Base-by-base conservation (phyloP, 2,888 invertebrate genomes). In the Aspidiotus destructor region DNA sequence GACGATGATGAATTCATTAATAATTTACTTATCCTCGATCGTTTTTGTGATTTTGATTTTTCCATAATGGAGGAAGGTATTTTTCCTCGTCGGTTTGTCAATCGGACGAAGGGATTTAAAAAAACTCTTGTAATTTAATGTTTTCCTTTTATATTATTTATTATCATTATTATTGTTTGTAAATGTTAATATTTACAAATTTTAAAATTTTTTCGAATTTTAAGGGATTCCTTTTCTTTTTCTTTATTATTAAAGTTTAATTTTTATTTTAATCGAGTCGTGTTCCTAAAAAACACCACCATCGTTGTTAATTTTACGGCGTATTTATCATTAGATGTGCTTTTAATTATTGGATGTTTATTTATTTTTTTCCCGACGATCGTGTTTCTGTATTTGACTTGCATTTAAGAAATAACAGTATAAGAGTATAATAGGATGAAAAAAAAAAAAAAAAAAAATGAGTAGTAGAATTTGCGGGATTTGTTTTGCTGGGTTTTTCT, bases 401-500 rank as follows among this genome's bases (percentile, higher is more conserved):
- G 48, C 10, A 48, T 48, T 48, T 48, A 48, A 48, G n/a, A n/a
- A 48, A 48, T 13, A 48, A 48, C 48, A 48, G 48, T 57, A n/a
- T 57, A 15, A 57, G 15, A n/a, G 16, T 28, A 3, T 28, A 28
- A 28, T 28, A 28, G 28, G 28, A 28, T 28, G 28, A 28, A 28
- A 28, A 28, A 28, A 28, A 28, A 28, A 28, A 28, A 28, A 28
- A 28, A 28, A 28, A 28, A 28, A 28, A 28, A 28, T 3, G 5
- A 28, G 5, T 28, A 28, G 28, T 28, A 48, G 48, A 13, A 44
- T 61, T 15, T 44, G 67, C 60, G 52, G 58, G 67, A 60, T 58
- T 41, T 42, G 58, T 67, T 58, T 67, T 67, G 41, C 44, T 57
- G 65, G 67, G 67, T 58, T 58, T n/a, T 67, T 42, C 28, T 48